Conservation (phyloP, 1,140 invertebrate species). For the Psilanteris sp. region DNA sequence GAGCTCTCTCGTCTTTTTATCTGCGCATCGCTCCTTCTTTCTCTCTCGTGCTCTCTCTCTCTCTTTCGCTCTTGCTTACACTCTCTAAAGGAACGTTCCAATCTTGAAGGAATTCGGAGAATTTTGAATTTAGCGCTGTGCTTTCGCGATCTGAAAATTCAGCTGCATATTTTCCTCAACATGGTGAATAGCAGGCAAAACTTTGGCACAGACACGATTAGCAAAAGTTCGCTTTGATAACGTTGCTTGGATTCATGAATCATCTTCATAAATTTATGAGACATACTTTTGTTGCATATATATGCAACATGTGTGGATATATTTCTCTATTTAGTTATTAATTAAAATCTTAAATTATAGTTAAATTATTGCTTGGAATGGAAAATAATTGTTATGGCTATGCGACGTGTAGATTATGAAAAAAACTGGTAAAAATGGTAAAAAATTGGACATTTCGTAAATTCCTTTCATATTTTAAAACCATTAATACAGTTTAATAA, state of each 20-base stretch:
- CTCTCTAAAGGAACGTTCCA: slow-evolving; percentile 65
- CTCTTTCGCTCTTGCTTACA: slow-evolving; percentile 48
- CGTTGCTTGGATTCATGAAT: slow-evolving; percentile 64
- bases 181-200: slow-evolving; percentile 60
- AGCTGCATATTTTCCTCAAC: slow-evolving; percentile 67
- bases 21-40: slow-evolving; percentile 15
- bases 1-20: slow-evolving; percentile 10
- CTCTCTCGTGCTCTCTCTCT: slow-evolving; percentile 23
- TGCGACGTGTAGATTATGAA: too few species aligned
- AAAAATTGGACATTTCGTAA: too few species aligned
- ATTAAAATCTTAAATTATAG: too few species aligned
- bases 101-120: slow-evolving; percentile 72
- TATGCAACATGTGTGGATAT: too few species aligned
- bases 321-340: too few species aligned
- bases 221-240: slow-evolving; percentile 66
- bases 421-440: too few species aligned
- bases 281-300: slow-evolving; percentile 52
- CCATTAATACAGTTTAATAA: too few species aligned
- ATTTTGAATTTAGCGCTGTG: slow-evolving; percentile 71
- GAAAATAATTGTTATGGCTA: too few species aligned
- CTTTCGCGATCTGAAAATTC: slow-evolving; percentile 71
- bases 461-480: too few species aligned
- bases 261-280: slow-evolving; percentile 62
- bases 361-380: too few species aligned
- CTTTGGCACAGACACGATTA: slow-evolving; percentile 64